Evolutionary conservation across 2,888 invertebrate species (phyloP).

Genomic region (Eupsilia transversa): DNA sequence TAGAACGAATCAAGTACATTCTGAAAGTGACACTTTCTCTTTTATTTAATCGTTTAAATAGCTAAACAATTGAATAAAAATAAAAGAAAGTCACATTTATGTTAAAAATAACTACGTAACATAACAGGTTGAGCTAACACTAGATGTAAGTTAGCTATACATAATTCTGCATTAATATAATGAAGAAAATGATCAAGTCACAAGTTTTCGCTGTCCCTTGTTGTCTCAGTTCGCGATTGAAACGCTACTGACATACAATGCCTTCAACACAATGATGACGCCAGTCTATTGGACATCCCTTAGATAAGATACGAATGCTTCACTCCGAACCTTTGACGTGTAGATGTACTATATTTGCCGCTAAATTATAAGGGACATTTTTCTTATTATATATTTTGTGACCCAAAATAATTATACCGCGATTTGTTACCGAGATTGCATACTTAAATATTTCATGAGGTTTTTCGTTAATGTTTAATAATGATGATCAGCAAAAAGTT

Average conservation of each 20-base stretch:
- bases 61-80: not conserved
- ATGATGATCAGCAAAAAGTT: constrained; percentile 34
- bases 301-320: constrained; percentile 79
- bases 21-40: not conserved
- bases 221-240: constrained; percentile 73
- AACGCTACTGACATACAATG: constrained; percentile 78
- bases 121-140: too few species aligned
- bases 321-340: constrained; percentile 75
- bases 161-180: constrained; percentile 13
- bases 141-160: not conserved
- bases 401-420: constrained; percentile 37
- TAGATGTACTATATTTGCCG: constrained; percentile 61
- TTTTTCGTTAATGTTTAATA: constrained; percentile 34
- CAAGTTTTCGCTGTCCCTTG: constrained; percentile 73
- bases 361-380: constrained; percentile 48
- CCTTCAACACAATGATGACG: constrained; percentile 73
- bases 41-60: not conserved
- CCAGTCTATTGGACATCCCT: constrained; percentile 79
- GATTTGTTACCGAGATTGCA: constrained; percentile 36
- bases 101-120: not conserved
- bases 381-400: constrained; percentile 28
- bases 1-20: not conserved
- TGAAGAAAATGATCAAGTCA: constrained; percentile 65
- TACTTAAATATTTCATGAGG: constrained; percentile 18
- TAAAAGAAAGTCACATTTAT: not conserved